Evolutionary conservation across 2,113 vertebrate genomes (phyloP), one percentile per base, ranked within the genome.

Genomic region (Aldabrachelys gigantea): DNA sequence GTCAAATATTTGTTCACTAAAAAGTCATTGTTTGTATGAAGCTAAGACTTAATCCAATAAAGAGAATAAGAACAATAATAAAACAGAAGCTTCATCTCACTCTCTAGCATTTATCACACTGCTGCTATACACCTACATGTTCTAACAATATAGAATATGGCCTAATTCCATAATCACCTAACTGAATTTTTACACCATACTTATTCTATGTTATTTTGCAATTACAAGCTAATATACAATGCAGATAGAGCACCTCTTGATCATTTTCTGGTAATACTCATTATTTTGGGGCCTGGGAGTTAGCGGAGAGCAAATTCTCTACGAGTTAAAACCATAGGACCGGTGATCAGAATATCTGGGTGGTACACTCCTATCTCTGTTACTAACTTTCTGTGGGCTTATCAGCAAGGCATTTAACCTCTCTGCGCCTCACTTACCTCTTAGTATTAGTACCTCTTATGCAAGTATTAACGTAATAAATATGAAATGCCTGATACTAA

Each of bases 11-110:
- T 94, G 52, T 81, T 95, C 10, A 17, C 52, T 96, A 85, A 95
- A 62, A 35, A 16, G 29, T 31, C 8, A n/a, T 49, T 56, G 29
- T 57, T 94, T 95, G 53, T n/a, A 96, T 90, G 52, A 78, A 57
- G 16, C 88, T 95, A 92, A 80, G 78, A 10, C 21, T 62, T n/a
- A 86, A 49, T 62, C n/a, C 56, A 38, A 75, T 93, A 93, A 89
- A 95, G 78, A 80, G 92, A 95, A 92, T 78, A 96, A 82, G 88
- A 94, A 8, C 17, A 95, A 90, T 31, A 89, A 90, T 24, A 88
- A 21, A 86, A 95, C 50, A 56, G 24, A 56, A 85, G 59, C 59
- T 62, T 7, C 6, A 31, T 91, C 96, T 82, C 78, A 84, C 31
- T 1, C 62, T 90, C 85, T 14, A 53, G 6, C 25, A 4, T 87